These are phyloP conservation scores for Sphenopsis melanotis DNA, from an alignment of 2,797 vertebrate species.

Conservation along the genomic window DNA sequence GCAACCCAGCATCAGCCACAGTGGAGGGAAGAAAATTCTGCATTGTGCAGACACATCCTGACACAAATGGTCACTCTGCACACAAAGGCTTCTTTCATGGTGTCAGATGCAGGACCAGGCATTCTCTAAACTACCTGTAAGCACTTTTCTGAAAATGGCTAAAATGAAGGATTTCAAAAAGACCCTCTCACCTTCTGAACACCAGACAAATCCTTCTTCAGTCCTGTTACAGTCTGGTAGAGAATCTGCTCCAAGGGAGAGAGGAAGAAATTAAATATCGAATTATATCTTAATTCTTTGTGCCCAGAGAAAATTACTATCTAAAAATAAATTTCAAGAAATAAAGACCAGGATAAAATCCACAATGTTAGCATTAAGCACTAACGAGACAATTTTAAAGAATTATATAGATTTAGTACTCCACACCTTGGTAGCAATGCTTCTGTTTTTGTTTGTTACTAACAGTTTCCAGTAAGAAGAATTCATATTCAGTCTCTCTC, in stretches of 20 bases:
- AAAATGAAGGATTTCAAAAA: background rate
- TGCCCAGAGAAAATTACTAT: background rate
- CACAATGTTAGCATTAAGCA: background rate
- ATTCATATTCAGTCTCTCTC: background rate
- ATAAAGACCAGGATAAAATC: background rate
- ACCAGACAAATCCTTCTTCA: conserved; percentile 93
- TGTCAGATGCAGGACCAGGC: background rate
- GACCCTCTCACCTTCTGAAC: conserved; percentile 83
- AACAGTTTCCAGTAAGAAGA: background rate
- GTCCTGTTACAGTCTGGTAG: conserved; percentile 91
- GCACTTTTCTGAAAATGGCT: background rate
- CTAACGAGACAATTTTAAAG: background rate
- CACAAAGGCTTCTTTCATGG: background rate
- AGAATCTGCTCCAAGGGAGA: conserved; percentile 79
- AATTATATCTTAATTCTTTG: background rate
- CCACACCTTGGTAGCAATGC: background rate
- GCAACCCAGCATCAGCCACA: background rate
- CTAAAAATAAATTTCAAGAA: background rate
- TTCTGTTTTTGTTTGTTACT: background rate
- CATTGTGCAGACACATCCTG: background rate
- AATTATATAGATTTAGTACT: background rate
- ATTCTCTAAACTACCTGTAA: background rate
- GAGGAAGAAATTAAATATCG: background rate
- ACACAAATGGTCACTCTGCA: background rate
- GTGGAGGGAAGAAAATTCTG: background rate